Percentiles rank a stretch among this genome's conserved stretches.
These are phyloP conservation scores for Sparidentex hasta DNA, from an alignment of 2,797 vertebrate species.

Conservation along the genomic window DNA sequence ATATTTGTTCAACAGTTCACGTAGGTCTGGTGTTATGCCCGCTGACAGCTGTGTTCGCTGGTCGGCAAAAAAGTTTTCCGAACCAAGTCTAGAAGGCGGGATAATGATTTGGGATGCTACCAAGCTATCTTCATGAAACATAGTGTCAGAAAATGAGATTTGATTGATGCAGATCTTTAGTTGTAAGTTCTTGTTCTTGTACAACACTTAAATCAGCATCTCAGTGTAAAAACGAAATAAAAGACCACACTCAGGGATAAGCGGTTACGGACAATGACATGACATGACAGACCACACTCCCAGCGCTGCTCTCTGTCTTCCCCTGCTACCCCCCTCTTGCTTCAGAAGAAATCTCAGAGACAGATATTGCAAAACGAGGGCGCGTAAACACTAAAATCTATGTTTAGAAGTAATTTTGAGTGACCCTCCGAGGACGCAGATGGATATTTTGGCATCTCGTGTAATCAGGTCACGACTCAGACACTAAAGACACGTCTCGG, in stretches of 20 bases:
- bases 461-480: background rate
- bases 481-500: no score
- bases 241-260: background rate
- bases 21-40: background rate
- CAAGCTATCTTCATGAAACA: background rate
- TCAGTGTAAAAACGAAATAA: background rate
- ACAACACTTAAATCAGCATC: background rate
- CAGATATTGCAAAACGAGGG: background rate
- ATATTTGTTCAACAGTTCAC: background rate
- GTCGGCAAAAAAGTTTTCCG: background rate
- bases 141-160: background rate
- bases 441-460: background rate
- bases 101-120: background rate
- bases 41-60: background rate
- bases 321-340: background rate
- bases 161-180: background rate
- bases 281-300: background rate
- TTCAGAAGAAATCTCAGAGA: background rate
- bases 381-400: background rate
- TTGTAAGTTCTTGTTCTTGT: background rate
- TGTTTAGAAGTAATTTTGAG: background rate
- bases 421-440: background rate
- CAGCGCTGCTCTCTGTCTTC: background rate
- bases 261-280: no score
- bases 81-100: background rate